phyloP scores from a whole-genome alignment of 1,140 invertebrate species.

The Spodoptera frugiperda region DNA sequence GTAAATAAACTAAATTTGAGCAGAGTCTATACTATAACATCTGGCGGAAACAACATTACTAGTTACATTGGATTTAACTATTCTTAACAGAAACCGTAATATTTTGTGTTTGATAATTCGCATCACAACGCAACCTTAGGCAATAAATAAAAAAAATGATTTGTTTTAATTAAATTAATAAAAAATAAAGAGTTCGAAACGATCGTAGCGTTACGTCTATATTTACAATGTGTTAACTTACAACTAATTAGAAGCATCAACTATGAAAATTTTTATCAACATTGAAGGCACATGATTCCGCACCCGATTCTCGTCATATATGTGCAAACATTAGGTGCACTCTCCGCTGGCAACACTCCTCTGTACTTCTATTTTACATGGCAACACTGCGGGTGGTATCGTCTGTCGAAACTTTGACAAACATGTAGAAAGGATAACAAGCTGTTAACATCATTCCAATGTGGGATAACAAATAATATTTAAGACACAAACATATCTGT shows the following conservation, averaged over 20 bases:
- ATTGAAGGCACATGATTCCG: conserved; percentile 85
- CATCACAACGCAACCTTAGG: conserved; percentile 61
- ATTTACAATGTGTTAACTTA: conserved; percentile 83
- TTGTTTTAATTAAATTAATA: conserved; percentile 78
- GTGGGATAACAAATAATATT: conserved; percentile 12
- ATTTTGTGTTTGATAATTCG: conserved; percentile 42
- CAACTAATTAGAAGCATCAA: conserved; percentile 84
- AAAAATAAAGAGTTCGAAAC: conserved; percentile 82
- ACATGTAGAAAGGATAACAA: conserved; percentile 6
- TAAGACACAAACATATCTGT: conserved; percentile 7
- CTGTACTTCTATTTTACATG: conserved; percentile 50
- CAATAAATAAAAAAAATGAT: conserved; percentile 79
- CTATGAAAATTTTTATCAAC: conserved; percentile 84
- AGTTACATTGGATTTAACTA: background rate
- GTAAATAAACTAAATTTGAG: conserved; percentile 37
- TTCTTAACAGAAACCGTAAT: conserved; percentile 27
- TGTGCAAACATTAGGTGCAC: conserved; percentile 73
- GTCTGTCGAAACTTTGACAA: conserved; percentile 36
- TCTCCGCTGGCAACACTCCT: conserved; percentile 65
- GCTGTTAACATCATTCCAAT: conserved; percentile 28
- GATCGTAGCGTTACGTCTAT: conserved; percentile 76
- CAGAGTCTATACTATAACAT: conserved; percentile 12
- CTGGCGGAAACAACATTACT: background rate
- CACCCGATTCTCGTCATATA: conserved; percentile 78
- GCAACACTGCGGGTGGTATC: conserved; percentile 41